Evolutionary conservation across 1,140 invertebrate species (phyloP).

Genomic region (Eriocheir sinensis): DNA sequence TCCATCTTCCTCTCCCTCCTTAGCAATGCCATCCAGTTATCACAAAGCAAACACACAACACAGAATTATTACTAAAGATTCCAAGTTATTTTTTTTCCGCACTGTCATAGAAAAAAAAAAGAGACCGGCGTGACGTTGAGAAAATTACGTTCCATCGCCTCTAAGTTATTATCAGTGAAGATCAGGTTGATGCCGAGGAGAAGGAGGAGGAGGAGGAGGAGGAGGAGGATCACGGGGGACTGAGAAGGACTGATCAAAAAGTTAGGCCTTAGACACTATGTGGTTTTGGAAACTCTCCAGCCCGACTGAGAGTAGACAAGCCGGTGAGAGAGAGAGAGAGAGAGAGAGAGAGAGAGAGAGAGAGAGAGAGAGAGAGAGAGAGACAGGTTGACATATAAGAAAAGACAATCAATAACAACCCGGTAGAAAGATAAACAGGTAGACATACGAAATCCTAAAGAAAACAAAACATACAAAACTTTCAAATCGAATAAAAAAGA

Average conservation of each 20-base stretch:
- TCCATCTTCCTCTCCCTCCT: background rate
- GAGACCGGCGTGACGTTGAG: too few relatives aligned
- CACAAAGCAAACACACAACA: too few relatives aligned
- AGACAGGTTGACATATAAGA: background rate
- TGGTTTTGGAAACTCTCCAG: background rate
- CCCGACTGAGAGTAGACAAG: background rate
- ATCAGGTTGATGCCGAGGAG: background rate
- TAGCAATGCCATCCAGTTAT: too few relatives aligned
- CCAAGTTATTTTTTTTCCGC: background rate
- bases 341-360: slow-evolving; percentile 29
- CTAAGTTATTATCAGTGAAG: background rate
- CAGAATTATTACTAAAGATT: background rate
- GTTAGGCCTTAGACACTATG: background rate
- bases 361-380: background rate
- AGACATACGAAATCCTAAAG: too few relatives aligned
- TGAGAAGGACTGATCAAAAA: background rate
- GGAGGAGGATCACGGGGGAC: background rate
- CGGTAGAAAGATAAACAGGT: background rate
- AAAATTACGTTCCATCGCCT: background rate
- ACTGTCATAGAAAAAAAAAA: background rate
- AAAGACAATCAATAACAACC: too few relatives aligned
- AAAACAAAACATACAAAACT: too few relatives aligned
- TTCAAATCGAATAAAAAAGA: too few relatives aligned
- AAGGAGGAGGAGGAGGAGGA: background rate
- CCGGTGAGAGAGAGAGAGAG: slow-evolving; percentile 18